Percentiles rank a stretch among this genome's conserved stretches.
Conservation (phyloP, 2,113 vertebrate species). For the Ailurus styani region DNA sequence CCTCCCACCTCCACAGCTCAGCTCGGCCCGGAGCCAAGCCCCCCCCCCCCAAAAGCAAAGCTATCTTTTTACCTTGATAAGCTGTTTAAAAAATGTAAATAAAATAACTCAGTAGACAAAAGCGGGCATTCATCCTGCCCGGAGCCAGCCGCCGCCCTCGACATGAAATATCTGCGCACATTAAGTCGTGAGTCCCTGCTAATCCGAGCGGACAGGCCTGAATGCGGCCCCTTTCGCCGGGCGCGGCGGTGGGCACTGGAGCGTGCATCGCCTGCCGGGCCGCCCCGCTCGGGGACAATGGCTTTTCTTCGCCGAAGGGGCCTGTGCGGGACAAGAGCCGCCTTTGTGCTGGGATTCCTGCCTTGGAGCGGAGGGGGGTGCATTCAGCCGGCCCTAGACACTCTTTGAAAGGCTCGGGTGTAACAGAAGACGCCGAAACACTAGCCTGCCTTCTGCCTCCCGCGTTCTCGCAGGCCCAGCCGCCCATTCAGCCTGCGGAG, state of each 20-base stretch:
- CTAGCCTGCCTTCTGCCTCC: constrained; percentile 81
- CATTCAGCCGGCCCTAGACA: constrained; percentile 83
- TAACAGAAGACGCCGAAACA: constrained; percentile 82
- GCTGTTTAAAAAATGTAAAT: constrained; percentile 87
- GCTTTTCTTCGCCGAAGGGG: constrained; percentile 80
- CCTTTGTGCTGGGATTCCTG: constrained; percentile 81
- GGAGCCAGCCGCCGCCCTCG: constrained; percentile 78
- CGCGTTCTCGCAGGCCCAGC: constrained; percentile 75
- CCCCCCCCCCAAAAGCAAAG: constrained; percentile 69
- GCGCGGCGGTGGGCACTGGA: constrained; percentile 81
- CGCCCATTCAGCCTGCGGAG: constrained; percentile 73
- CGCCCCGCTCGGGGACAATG: constrained; percentile 82
- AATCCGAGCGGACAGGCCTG: constrained; percentile 85
- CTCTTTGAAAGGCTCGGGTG: constrained; percentile 84
- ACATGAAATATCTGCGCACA: constrained; percentile 82
- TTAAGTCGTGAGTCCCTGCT: constrained; percentile 81
- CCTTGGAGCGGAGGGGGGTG: constrained; percentile 77
- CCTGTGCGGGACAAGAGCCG: constrained; percentile 83
- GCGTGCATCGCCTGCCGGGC: constrained; percentile 84
- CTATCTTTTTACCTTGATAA: constrained; percentile 85
- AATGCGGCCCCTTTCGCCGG: constrained; percentile 77
- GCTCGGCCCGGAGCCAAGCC: constrained; percentile 71
- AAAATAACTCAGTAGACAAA: constrained; percentile 84
- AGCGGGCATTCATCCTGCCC: constrained; percentile 80
- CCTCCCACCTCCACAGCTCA: constrained; percentile 62